Conservation (phyloP, 1,140 invertebrate genomes). For the Cydia fagiglandana region DNA sequence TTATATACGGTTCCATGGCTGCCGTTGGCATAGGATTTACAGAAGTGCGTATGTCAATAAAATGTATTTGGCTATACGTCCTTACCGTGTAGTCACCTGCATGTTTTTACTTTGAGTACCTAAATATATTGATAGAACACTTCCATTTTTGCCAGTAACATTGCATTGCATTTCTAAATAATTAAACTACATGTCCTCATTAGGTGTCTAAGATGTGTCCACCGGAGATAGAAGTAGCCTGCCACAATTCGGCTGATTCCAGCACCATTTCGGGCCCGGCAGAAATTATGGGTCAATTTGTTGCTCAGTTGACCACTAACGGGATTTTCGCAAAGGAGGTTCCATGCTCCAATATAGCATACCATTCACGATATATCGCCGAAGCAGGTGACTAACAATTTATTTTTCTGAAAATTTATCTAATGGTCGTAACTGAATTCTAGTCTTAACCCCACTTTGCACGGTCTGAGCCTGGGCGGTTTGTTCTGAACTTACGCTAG, state of each 20-base stretch:
- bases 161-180: too few species aligned
- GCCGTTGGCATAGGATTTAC: neutral
- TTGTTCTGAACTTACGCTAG: too few species aligned
- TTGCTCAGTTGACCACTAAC: conserved; percentile 82
- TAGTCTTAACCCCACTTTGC: too few species aligned
- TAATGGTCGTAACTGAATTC: too few species aligned
- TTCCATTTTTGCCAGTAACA: too few species aligned
- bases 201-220: conserved; percentile 80
- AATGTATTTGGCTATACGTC: too few species aligned
- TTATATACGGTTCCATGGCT: conserved; percentile 4
- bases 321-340: conserved; percentile 90
- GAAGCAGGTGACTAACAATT: conserved; percentile 74
- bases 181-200: neutral
- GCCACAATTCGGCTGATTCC: conserved; percentile 89
- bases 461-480: too few species aligned
- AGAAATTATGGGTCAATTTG: conserved; percentile 83
- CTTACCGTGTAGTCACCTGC: too few species aligned
- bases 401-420: too few species aligned
- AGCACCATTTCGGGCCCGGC: conserved; percentile 91
- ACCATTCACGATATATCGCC: conserved; percentile 89
- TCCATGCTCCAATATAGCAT: conserved; percentile 88
- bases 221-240: conserved; percentile 85
- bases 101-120: too few species aligned
- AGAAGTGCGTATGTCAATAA: neutral
- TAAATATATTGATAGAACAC: too few species aligned